phyloP scores from a whole-genome alignment of 2,888 invertebrate genomes.

The Nycteola revayana region DNA sequence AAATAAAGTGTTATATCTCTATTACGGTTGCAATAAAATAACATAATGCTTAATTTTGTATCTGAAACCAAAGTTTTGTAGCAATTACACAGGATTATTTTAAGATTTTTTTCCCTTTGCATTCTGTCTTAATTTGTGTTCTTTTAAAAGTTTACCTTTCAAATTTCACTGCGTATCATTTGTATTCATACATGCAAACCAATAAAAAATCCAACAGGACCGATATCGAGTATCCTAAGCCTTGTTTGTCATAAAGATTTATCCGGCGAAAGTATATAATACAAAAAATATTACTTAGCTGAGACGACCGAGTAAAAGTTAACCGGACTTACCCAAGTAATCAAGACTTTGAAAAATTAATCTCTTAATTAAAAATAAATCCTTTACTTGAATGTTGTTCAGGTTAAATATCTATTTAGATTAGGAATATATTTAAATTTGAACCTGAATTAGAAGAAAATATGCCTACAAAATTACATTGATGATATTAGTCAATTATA shows the following conservation, averaged over 20 bases:
- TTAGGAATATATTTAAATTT: no score
- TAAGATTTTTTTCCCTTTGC: no score
- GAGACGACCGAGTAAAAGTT: conserved; percentile 48
- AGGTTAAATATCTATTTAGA: no score
- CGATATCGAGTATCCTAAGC: no score
- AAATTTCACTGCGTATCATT: no score
- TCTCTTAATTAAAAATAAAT: conserved; percentile 58
- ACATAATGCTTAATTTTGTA: conserved; percentile 30
- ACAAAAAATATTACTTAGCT: conserved; percentile 58
- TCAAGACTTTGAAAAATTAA: conserved; percentile 60
- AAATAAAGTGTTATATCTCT: conserved; percentile 48
- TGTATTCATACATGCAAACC: no score
- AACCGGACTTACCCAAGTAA: conserved; percentile 48
- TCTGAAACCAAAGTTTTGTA: conserved; percentile 7
- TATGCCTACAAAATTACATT: no score
- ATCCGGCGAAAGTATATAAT: conserved; percentile 48
- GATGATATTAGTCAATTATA: no score
- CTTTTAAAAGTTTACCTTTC: no score
- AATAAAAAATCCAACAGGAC: no score
- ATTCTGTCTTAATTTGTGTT: no score
- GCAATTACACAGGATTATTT: conserved; percentile 24
- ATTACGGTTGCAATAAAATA: conserved; percentile 43
- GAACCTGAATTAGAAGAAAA: conserved; percentile 5
- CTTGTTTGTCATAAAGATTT: conserved; percentile 52
- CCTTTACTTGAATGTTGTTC: conserved; percentile 20